phyloP scores from a whole-genome alignment of 2,888 invertebrate species.

The Platypus cylindrus region DNA sequence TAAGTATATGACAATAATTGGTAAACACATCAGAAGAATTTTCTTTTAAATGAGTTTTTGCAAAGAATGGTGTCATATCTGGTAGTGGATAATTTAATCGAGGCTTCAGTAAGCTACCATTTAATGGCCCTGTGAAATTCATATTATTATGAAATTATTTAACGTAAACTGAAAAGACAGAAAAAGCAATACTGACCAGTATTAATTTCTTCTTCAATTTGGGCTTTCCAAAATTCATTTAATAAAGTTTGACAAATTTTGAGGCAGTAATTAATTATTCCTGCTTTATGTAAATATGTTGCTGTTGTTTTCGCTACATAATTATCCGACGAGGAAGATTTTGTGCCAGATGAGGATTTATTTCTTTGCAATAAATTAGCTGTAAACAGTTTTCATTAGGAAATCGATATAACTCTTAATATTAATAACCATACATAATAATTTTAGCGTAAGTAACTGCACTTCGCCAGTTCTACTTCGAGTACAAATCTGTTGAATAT shows the following conservation, averaged over 20 bases:
- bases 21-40: constrained; percentile 88
- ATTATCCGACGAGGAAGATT: constrained; percentile 36
- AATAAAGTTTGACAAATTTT: constrained; percentile 56
- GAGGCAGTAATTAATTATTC: constrained; percentile 61
- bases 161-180: neutral
- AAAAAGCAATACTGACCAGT: constrained; percentile 20
- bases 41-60: constrained; percentile 82
- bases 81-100: constrained; percentile 71
- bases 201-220: constrained; percentile 33
- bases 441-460: constrained; percentile 74
- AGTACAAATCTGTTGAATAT: constrained; percentile 41
- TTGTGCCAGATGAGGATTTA: constrained; percentile 38
- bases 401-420: neutral
- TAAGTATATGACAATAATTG: constrained; percentile 84
- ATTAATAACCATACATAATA: constrained; percentile 64
- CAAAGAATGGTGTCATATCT: constrained; percentile 93
- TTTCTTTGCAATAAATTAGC: constrained; percentile 59
- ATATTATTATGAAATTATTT: neutral
- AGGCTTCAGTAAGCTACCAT: constrained; percentile 66
- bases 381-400: constrained; percentile 4
- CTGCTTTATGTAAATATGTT: constrained; percentile 52
- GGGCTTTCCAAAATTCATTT: constrained; percentile 59
- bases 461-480: constrained; percentile 71
- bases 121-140: constrained; percentile 19
- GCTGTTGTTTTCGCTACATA: constrained; percentile 61